Conservation (phyloP, 2,113 vertebrate species). For the Triplophysa tibetana region DNA sequence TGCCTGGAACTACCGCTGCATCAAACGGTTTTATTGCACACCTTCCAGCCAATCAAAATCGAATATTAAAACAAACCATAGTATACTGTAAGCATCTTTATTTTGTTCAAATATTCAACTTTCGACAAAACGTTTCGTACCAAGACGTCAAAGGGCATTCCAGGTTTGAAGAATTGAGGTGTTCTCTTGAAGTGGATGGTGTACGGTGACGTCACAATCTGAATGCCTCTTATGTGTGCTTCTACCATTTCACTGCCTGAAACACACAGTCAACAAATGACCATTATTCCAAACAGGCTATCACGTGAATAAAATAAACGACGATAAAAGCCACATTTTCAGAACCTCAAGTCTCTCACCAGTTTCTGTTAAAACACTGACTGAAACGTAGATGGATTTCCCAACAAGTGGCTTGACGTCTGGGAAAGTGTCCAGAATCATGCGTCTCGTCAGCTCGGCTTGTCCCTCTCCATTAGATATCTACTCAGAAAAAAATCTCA, state of each 20-base stretch:
- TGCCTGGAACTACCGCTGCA: too few relatives aligned
- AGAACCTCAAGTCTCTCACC: conserved; percentile 62
- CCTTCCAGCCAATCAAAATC: too few relatives aligned
- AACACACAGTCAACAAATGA: background rate
- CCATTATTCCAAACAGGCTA: too few relatives aligned
- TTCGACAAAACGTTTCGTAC: conserved; percentile 55
- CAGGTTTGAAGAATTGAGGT: conserved; percentile 80
- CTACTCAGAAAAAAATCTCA: too few relatives aligned
- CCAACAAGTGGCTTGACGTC: conserved; percentile 37
- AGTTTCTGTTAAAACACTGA: conserved; percentile 68
- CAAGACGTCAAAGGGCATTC: conserved; percentile 79
- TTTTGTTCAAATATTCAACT: too few relatives aligned
- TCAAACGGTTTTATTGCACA: too few relatives aligned
- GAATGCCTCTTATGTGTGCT: conserved; percentile 67
- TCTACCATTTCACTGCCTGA: conserved; percentile 83
- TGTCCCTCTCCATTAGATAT: conserved; percentile 24
- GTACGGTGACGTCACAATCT: conserved; percentile 79
- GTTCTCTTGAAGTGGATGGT: conserved; percentile 80
- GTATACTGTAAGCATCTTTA: too few relatives aligned
- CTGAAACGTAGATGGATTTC: conserved; percentile 57
- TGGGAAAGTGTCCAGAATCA: conserved; percentile 32
- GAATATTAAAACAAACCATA: too few relatives aligned
- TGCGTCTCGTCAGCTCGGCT: conserved; percentile 9
- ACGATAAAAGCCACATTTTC: too few relatives aligned
- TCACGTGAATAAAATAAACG: too few relatives aligned